Conservation (phyloP, 2,113 vertebrate species). For the Dissostichus mawsoni region DNA sequence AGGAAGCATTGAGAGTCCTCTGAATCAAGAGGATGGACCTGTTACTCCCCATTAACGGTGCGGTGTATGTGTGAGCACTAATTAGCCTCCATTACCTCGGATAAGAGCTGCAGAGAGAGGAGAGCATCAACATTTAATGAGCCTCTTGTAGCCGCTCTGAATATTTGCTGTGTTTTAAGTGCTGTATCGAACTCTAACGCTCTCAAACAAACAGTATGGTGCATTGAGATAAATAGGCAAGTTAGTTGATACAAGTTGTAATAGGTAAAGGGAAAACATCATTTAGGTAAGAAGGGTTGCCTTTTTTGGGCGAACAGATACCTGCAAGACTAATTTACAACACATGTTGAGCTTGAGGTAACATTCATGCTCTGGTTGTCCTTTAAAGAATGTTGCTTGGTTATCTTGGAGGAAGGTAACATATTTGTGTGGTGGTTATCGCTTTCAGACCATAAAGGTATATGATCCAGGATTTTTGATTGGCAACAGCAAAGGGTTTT, state of each 20-base stretch:
- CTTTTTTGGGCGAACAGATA: constrained; percentile 54
- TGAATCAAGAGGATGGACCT: constrained; percentile 79
- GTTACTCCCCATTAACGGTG: constrained; percentile 78
- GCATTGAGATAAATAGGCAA: constrained; percentile 52
- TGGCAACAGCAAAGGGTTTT: too few relatives aligned
- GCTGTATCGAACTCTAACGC: constrained; percentile 42
- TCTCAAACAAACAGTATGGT: constrained; percentile 15
- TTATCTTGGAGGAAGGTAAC: too few relatives aligned
- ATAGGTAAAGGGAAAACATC: constrained; percentile 61
- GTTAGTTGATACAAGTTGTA: constrained; percentile 58
- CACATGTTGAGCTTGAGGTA: constrained; percentile 3
- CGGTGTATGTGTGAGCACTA: constrained; percentile 68
- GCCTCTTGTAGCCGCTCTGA: constrained; percentile 72
- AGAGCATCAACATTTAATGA: constrained; percentile 83
- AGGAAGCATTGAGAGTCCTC: constrained; percentile 68
- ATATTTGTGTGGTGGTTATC: background rate
- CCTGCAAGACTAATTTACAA: constrained; percentile 36
- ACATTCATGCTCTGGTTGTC: background rate
- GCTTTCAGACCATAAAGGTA: background rate
- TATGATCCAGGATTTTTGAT: background rate
- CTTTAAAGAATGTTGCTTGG: background rate
- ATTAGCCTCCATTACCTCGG: constrained; percentile 78
- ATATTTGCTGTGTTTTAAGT: constrained; percentile 71
- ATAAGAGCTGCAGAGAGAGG: constrained; percentile 78
- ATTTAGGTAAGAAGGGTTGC: constrained; percentile 36